These are phyloP conservation scores for Akabosia matsudoensis DNA, from an alignment of 1,140 invertebrate genomes.

Conservation along the genomic window DNA sequence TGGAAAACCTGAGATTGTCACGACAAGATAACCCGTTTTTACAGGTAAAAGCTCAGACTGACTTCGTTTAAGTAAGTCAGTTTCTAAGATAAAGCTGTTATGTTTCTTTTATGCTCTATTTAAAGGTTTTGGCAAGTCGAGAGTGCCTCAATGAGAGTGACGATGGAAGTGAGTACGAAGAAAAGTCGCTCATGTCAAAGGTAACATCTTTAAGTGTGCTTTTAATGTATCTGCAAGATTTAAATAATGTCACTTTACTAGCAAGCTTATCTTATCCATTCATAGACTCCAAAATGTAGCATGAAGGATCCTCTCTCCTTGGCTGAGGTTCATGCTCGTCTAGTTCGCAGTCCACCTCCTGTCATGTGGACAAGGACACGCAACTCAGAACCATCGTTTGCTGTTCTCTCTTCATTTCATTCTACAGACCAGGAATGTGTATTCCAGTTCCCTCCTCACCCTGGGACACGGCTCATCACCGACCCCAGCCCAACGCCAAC, in stretches of 20 bases:
- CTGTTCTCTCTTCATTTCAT: constrained; percentile 25
- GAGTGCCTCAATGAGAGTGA: constrained; percentile 45
- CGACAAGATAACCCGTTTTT: constrained; percentile 46
- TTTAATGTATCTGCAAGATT: neutral
- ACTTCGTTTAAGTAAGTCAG: no score
- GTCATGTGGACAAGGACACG: constrained; percentile 45
- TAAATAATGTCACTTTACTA: neutral
- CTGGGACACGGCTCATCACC: neutral
- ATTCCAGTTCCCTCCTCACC: constrained; percentile 44
- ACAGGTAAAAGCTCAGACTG: constrained; percentile 24
- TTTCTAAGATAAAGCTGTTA: no score
- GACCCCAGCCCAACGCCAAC: constrained; percentile 39
- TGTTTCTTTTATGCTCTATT: neutral
- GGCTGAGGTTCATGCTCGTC: constrained; percentile 27
- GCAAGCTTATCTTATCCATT: neutral
- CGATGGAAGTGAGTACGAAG: constrained; percentile 42
- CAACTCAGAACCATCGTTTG: constrained; percentile 42
- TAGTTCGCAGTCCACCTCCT: constrained; percentile 44
- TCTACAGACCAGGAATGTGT: constrained; percentile 37
- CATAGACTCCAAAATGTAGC: neutral
- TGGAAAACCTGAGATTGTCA: constrained; percentile 45
- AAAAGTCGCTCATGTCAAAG: constrained; percentile 46
- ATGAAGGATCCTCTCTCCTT: constrained; percentile 15
- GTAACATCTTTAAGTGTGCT: constrained; percentile 18
- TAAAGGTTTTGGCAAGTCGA: constrained; percentile 43